These are phyloP conservation scores for Perca flavescens DNA, from an alignment of 2,113 vertebrate species.

Conservation along the genomic window DNA sequence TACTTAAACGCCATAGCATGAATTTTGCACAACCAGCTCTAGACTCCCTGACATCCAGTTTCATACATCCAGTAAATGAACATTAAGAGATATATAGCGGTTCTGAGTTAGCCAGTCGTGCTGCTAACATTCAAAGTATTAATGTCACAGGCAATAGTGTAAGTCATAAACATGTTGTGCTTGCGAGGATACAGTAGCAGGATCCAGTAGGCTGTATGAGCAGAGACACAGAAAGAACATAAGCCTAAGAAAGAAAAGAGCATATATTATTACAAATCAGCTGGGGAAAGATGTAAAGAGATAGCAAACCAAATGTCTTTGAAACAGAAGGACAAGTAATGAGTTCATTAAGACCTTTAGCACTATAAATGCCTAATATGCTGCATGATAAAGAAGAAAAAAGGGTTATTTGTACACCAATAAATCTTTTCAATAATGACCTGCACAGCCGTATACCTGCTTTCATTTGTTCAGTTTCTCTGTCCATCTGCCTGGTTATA, in stretches of 20 bases:
- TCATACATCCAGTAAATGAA: slow-evolving; percentile 47
- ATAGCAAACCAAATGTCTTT: slow-evolving; percentile 31
- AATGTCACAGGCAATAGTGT: not conserved
- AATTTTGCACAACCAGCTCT: slow-evolving; percentile 57
- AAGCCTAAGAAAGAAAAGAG: too few relatives aligned
- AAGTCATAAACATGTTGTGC: not conserved
- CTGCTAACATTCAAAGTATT: not conserved
- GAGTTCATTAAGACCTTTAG: slow-evolving; percentile 41
- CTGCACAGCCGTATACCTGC: not conserved
- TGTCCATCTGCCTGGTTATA: slow-evolving; percentile 7
- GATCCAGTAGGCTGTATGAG: slow-evolving; percentile 1
- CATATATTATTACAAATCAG: slow-evolving; percentile 4
- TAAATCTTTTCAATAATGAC: not conserved
- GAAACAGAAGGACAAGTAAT: slow-evolving; percentile 40
- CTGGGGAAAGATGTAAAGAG: slow-evolving; percentile 17
- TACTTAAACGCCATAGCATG: slow-evolving; percentile 56
- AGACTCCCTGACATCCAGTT: slow-evolving; percentile 24
- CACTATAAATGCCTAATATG: slow-evolving; percentile 19
- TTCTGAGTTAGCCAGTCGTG: not conserved
- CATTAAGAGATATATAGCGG: slow-evolving; percentile 30
- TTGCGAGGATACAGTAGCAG: not conserved
- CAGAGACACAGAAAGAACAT: slow-evolving; percentile 3
- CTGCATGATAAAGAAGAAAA: slow-evolving; percentile 3
- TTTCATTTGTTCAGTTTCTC: slow-evolving; percentile 13
- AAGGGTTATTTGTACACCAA: slow-evolving; percentile 1